Evolutionary conservation across 2,797 vertebrate species (phyloP), one percentile per base, ranked within the genome.

Genomic region (Halcyon badia): DNA sequence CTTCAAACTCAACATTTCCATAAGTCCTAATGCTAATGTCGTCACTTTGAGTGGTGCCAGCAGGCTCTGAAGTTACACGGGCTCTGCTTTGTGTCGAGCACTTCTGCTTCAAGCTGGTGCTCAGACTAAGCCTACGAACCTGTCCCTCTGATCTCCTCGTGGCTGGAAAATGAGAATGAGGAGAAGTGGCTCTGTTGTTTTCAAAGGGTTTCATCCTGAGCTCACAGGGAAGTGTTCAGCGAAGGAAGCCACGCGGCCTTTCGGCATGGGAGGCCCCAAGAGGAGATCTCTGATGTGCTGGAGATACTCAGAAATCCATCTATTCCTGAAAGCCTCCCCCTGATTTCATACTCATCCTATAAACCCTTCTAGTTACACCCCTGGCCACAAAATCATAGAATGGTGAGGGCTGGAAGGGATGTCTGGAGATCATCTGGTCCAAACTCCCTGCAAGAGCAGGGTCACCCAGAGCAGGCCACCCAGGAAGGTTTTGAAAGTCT

Each of bases 1-100:
- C 56, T 82, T 89, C 37, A 72, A 84, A 81, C 64, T 46, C 44
- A 57, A 57, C 68, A 20, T 88, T 96, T 94, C 75, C 13, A 6
- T 83, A 37, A 76, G 46, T 75, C 79, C 70, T 37, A 44, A 46
- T 65, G 81, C 31, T 76, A 37, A 91, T n/a, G 37, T 64, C 75
- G 85, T 93, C 48, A 37, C 83, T 93, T 35, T 73, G 56, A 92
- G 84, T 82, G 62, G 93, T 61, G 39, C 73, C 77, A 76, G 26
- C 49, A 33, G 76, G 41, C 35, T 89, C 39, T 18, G 54, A 95
- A 46, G 48, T 61, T 57, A 11, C 14, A 72, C 6, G 18, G 42
- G 65, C 70, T 79, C 41, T 30, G 3, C 42, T 48, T 48, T 26
- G 39, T 4, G 6, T 62, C 52, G 24, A 17, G 52, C 44, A 5